Percentiles rank a stretch among this genome's conserved stretches.
These are phyloP conservation scores for Caradrina clavipalpis DNA, from an alignment of 2,888 invertebrate species.

Conservation along the genomic window DNA sequence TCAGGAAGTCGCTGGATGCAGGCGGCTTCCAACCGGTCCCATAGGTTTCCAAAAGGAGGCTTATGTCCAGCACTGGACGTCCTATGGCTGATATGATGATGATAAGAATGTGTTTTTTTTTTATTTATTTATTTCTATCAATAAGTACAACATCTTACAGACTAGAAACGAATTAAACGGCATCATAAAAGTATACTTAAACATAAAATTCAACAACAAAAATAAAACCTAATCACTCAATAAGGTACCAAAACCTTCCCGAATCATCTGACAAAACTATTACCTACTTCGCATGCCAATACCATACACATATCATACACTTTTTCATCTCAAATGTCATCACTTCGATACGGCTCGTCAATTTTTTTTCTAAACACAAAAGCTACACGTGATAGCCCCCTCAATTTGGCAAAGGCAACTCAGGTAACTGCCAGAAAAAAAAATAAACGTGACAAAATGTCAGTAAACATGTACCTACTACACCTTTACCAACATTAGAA, in stretches of 20 bases:
- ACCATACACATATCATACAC: constrained; percentile 71
- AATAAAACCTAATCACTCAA: no score
- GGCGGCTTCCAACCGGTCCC: no score
- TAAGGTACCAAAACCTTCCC: not conserved
- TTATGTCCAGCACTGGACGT: no score
- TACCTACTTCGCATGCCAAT: constrained; percentile 1
- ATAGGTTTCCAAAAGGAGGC: no score
- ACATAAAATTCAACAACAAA: no score
- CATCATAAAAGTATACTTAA: no score
- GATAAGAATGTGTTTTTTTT: no score
- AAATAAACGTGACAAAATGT: constrained; percentile 90
- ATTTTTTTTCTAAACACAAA: constrained; percentile 76
- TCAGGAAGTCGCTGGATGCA: no score
- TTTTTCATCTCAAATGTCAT: constrained; percentile 81
- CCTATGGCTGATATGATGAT: no score
- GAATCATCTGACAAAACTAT: not conserved
- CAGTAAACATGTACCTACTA: constrained; percentile 89
- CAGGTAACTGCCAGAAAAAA: constrained; percentile 83
- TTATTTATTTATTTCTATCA: no score
- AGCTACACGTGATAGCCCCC: constrained; percentile 78
- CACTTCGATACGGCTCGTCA: constrained; percentile 82
- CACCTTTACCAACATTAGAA: constrained; percentile 74
- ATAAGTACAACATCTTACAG: no score
- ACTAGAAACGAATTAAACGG: no score
- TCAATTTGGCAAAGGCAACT: constrained; percentile 82